phyloP scores from a whole-genome alignment of 2,888 invertebrate species.

The Euclidia mi region DNA sequence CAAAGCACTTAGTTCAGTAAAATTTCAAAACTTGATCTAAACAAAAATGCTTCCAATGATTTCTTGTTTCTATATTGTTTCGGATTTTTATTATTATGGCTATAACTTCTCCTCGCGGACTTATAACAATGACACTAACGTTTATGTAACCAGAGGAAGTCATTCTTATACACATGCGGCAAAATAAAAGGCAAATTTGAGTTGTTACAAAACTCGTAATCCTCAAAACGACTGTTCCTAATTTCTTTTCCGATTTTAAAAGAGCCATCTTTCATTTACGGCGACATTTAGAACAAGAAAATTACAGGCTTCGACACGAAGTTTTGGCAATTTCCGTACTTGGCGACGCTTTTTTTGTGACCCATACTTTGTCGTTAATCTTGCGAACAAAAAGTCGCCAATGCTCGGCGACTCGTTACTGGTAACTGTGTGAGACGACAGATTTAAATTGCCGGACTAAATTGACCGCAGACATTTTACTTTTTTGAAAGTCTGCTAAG shows the following conservation, averaged over 20 bases:
- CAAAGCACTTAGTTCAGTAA: constrained; percentile 29
- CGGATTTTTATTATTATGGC: constrained; percentile 37
- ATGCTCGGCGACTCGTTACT: constrained; percentile 77
- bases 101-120: constrained; percentile 41
- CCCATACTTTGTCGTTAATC: constrained; percentile 88
- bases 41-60: constrained; percentile 38
- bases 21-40: constrained; percentile 44
- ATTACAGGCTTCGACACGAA: constrained; percentile 87
- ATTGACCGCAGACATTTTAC: constrained; percentile 63
- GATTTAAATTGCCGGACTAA: constrained; percentile 78
- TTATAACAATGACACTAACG: constrained; percentile 38
- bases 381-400: constrained; percentile 85
- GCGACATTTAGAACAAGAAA: constrained; percentile 88
- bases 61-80: constrained; percentile 45
- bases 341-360: constrained; percentile 85
- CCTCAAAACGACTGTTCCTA: constrained; percentile 88
- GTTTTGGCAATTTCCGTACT: constrained; percentile 88
- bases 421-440: constrained; percentile 77
- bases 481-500: constrained; percentile 50
- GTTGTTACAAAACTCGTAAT: constrained; percentile 85
- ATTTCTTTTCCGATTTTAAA: constrained; percentile 89
- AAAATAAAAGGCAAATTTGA: constrained; percentile 72
- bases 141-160: constrained; percentile 24
- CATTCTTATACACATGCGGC: constrained; percentile 41
- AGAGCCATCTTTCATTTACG: constrained; percentile 89